Evolutionary conservation across 2,113 vertebrate genomes (phyloP), one percentile per base, ranked within the genome.

Genomic region (Asarcornis scutulata): DNA sequence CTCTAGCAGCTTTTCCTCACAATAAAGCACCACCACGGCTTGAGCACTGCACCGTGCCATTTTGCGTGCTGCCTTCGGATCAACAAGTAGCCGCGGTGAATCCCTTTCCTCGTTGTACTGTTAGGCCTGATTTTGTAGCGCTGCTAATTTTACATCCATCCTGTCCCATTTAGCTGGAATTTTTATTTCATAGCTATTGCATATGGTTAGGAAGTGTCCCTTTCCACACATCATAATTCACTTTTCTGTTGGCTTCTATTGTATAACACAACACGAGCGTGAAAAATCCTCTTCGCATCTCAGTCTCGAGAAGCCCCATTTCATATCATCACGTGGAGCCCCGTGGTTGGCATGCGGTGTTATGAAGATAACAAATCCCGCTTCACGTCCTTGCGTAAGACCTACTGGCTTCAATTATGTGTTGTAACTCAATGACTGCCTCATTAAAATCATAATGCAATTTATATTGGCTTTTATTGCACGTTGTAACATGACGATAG

Each of bases 161-260:
- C 59, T 90, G 38, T 55, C 46, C 44, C n/a, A 21, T 83, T 86
- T 59, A 50, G 34, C 44, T 53, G 77, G 40, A 64, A n/a, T 64
- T 72, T 84, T 68, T 50, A 58, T 90, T 92, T 94, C 60, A 17
- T 42, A 69, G 58, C 63, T 87, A 8, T 88, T 86, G 74, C 46
- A 40, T n/a, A 40, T 55, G 56, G 52, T 81, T 88, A 67, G 84
- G 86, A 93, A 92, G 69, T 42, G 73, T 89, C 77, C 86, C 62
- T 86, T 93, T 97, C 92, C 66, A 60, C 88, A 60, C 86, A 31
- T 72, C 59, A 36, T 88, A 83, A 91, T 89, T 93, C 50, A 86
- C 72, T 88, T 84, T 83, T 81, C 78, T 78, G 14, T 88, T 92
- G 80, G 59, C 81, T 88, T 90, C 86, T 85, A 16, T 69, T 83